A percentile compares a stretch with the other conserved stretches of the same genome.
Evolutionary conservation across 2,113 vertebrate species (phyloP).

Genomic region (Lucifuga dentata): DNA sequence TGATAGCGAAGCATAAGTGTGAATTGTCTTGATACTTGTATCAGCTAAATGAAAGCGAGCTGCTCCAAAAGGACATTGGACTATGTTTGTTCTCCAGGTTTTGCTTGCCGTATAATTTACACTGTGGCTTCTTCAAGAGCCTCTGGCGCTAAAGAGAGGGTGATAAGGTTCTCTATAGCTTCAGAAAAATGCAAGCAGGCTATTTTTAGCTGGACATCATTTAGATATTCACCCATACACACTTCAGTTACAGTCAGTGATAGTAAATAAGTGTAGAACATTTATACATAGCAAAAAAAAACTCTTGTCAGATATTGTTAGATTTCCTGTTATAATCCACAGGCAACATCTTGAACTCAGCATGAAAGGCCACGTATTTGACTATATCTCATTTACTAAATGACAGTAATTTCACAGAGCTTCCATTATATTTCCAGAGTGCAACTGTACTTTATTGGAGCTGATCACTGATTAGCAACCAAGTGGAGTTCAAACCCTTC

Average conservation of each 20-base stretch:
- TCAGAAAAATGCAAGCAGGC: conserved; percentile 38
- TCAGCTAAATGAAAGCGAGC: conserved; percentile 43
- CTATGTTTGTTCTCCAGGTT: conserved; percentile 26
- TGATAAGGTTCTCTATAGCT: conserved; percentile 44
- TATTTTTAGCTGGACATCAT: conserved; percentile 61
- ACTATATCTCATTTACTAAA: conserved; percentile 16
- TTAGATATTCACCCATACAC: conserved; percentile 57
- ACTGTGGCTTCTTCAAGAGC: conserved; percentile 45
- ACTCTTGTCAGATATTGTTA: conserved; percentile 37
- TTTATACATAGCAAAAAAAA: conserved; percentile 27
- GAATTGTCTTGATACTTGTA: conserved; percentile 21
- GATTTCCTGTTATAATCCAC: conserved; percentile 10
- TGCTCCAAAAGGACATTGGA: conserved; percentile 51
- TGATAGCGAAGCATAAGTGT: conserved; percentile 37
- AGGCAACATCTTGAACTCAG: conserved; percentile 5
- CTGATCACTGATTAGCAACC: conserved; percentile 2
- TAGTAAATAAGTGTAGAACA: conserved; percentile 37
- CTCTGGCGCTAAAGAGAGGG: conserved; percentile 35
- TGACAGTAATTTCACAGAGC: not conserved
- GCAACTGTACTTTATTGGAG: not conserved
- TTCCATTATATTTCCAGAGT: conserved; percentile 3
- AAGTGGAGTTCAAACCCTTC: no score
- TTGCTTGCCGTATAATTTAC: conserved; percentile 42
- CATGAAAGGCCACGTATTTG: conserved; percentile 1
- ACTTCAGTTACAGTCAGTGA: conserved; percentile 40